These are phyloP conservation scores for Trachythela sp. DNA, from an alignment of 64 coral and sea anemone genomes.

Conservation along the genomic window DNA sequence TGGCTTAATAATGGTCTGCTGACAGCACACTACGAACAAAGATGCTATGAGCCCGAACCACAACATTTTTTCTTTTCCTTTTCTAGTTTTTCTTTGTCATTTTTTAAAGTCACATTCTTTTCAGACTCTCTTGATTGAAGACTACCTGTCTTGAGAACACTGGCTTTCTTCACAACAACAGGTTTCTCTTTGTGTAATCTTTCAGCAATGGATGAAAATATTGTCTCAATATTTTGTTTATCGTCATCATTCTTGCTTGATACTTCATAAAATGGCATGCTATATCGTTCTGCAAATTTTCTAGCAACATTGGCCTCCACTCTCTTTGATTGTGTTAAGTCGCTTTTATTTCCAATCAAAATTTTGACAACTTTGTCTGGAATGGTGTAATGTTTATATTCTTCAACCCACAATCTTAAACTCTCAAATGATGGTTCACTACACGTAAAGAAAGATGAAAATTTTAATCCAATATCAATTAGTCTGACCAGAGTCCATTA, in stretches of 20 bases:
- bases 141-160: not conserved
- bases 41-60: not conserved
- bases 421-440: constrained; percentile 16
- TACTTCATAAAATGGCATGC: not conserved
- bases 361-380: constrained; percentile 12
- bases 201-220: not conserved
- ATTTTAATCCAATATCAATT: not conserved
- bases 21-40: too few species aligned
- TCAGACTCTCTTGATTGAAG: not conserved
- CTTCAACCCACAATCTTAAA: constrained; percentile 5
- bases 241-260: not conserved
- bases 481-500: not conserved
- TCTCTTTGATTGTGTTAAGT: not conserved
- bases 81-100: not conserved
- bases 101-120: not conserved
- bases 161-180: not conserved
- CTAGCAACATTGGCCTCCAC: not conserved
- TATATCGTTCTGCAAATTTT: not conserved
- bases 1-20: too few species aligned
- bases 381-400: constrained; percentile 25
- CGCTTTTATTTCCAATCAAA: constrained; percentile 22
- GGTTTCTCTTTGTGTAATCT: not conserved
- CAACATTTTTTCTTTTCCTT: not conserved
- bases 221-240: constrained; percentile 4
- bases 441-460: not conserved